Evolutionary conservation across 2,888 invertebrate genomes (phyloP).

Genomic region (Plemyria rubiginata): DNA sequence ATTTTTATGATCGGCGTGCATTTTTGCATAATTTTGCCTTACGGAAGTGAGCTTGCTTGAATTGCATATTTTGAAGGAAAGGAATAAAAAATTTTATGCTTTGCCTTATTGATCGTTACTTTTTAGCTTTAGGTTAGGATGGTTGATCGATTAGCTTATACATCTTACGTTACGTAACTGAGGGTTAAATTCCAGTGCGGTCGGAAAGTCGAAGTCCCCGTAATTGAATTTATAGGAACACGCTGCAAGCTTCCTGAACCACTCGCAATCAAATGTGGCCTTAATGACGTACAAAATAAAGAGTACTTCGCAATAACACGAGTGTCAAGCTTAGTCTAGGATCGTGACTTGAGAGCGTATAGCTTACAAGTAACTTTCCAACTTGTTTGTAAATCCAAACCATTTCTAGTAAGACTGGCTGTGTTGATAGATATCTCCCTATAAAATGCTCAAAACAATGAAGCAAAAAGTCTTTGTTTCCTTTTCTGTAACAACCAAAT

Average conservation of each 20-base stretch:
- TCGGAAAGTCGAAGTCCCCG: slow-evolving; percentile 31
- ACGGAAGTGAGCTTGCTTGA: neutral
- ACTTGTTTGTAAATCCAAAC: slow-evolving; percentile 70
- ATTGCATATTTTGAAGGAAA: neutral
- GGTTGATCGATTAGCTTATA: slow-evolving; percentile 2
- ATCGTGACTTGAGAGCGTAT: slow-evolving; percentile 57
- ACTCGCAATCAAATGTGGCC: slow-evolving; percentile 21
- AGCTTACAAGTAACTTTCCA: slow-evolving; percentile 65
- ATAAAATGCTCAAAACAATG: slow-evolving; percentile 24
- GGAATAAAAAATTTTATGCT: neutral
- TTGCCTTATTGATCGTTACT: neutral
- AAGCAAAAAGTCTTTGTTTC: neutral
- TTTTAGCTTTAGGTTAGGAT: neutral
- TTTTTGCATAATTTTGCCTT: slow-evolving; percentile 18
- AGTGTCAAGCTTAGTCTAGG: slow-evolving; percentile 30
- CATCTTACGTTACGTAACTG: slow-evolving; percentile 10
- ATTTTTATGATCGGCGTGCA: slow-evolving; percentile 6
- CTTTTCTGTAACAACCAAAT: neutral
- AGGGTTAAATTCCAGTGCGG: slow-evolving; percentile 16
- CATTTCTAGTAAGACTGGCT: slow-evolving; percentile 61
- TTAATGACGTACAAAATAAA: slow-evolving; percentile 27
- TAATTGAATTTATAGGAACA: slow-evolving; percentile 38
- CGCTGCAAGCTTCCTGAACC: slow-evolving; percentile 34
- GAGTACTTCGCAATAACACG: slow-evolving; percentile 24
- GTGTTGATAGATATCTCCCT: slow-evolving; percentile 47